Base-by-base conservation (phyloP, 2,113 vertebrate species). In the Gorsachius goisagi region DNA sequence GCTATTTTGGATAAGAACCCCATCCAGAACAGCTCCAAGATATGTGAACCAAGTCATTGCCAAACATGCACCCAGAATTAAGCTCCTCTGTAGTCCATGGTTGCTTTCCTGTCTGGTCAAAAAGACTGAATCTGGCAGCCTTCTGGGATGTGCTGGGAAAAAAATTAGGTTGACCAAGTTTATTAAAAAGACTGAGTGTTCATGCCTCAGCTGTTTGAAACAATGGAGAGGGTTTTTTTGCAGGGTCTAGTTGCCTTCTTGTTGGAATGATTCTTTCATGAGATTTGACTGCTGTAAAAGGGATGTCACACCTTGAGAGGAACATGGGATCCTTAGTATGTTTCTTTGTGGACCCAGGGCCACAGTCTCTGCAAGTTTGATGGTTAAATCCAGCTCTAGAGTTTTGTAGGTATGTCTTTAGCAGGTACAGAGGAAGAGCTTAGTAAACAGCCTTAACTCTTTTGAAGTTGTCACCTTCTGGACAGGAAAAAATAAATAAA, bases 401-500 rank as follows among this genome's bases (percentile, higher is more conserved):
- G 13, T 55, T 94, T 71, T 77, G 17, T 53, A 85, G 41, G 35
- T 60, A 26, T 21, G 64, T 47, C 75, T 93, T 78, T 32, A 89
- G 12, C 73, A 76, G 71, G 22, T n/a, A 49, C 3, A 3, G 41
- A 83, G 49, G 59, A 91, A 88, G 28, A 44, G 32, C n/a, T 83
- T 41, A 41, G 19, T 50, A 59, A 90, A 85, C 14, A 62, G 49
- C 69, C 35, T 85, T 94, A 88, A 75, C 18, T 89, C 50, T 50
- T 71, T 85, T 76, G 59, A 87, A 93, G 41, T 77, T 95, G 85
- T 86, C 90, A 74, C 71, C 49, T 94, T 88, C 74, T 74, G 32
- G 45, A 79, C 56, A 77, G 66, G 78, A 88, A 93, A 78, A 88
- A 95, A 88, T 87, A 95, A 95, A 97, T 91, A 88, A 90, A 85